These are phyloP conservation scores for Onychorhynchus coronatus DNA, from an alignment of 2,113 vertebrate genomes.

Conservation along the genomic window DNA sequence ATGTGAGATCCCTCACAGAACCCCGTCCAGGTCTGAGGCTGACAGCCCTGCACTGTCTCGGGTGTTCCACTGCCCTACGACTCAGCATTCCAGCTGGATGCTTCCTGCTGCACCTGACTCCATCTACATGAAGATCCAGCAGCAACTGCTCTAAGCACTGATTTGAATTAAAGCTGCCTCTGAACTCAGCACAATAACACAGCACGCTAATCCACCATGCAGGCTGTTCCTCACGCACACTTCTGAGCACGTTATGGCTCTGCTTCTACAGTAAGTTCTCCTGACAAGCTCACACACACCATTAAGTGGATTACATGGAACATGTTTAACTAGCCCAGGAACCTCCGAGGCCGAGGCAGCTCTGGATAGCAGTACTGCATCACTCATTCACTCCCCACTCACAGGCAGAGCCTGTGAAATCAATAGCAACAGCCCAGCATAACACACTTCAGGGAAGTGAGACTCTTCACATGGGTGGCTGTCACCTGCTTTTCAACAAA, in stretches of 20 bases:
- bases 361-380: background rate
- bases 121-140: background rate
- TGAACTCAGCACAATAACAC: background rate
- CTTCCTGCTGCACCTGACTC: background rate
- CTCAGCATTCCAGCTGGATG: background rate
- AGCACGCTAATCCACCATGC: background rate
- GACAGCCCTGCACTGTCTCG: accelerated
- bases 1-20: accelerated
- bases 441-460: slow-evolving; percentile 13
- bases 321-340: slow-evolving; percentile 47
- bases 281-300: slow-evolving; percentile 46
- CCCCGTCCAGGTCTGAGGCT: accelerated
- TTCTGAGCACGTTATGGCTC: background rate
- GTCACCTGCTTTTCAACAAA: slow-evolving; percentile 64
- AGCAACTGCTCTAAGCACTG: background rate
- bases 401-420: slow-evolving; percentile 12
- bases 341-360: background rate
- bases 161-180: background rate
- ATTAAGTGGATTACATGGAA: slow-evolving; percentile 60
- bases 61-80: accelerated
- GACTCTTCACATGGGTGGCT: slow-evolving; percentile 27
- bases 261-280: slow-evolving; percentile 12
- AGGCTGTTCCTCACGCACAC: background rate
- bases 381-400: background rate
- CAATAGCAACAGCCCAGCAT: background rate